Base-by-base conservation (phyloP, 2,888 invertebrate species). In the Agrotis exclamationis region DNA sequence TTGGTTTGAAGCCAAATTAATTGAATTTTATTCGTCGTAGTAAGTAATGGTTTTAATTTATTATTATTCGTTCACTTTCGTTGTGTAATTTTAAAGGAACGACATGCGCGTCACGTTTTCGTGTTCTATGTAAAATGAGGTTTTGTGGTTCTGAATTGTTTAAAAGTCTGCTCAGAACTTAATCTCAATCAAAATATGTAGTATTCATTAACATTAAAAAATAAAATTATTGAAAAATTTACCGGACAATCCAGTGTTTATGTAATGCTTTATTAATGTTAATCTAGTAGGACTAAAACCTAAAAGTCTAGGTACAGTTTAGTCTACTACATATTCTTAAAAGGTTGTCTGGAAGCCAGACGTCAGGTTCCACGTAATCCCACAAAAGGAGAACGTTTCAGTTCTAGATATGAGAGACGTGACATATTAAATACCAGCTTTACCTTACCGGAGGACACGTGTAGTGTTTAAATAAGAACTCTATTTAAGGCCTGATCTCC, bases 21-120 rank as follows among this genome's bases (percentile, higher is more conserved):
- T 77, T 64, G 80, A 53, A 64, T 75, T 80, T 80, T 60, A 39
- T 75, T 63, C 54, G 60, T 45, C 51, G 57, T 62, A 65, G 18
- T 58, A 51, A n/a, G 20, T 58, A 62, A 71, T 62, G 60, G 66
- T 66, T 63, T 60, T 77, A 60, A 76, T 76, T 50, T 63, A 24
- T 44, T 68, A 14, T 60, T 50, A 60, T 28, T 24, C 50, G 16
- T 60, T 33, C 47, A 13, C 28, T 48, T 50, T 24, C 6, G 28
- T 33, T 16, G 33, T 44, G 7, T 39, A 2, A 44, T 73, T 72
- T 63, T 57, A 7, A 11, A 33, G 16, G 11, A 65, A 39, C 13
- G 20, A 11, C 24, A 2, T 7, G 20, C n/a, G 24, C 13, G 14
- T 13, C 28, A 54, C 0, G 13, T 1, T 59, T 57, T 71, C 33